phyloP scores from a whole-genome alignment of 2,888 invertebrate species.

The Creontiades dilutus region DNA sequence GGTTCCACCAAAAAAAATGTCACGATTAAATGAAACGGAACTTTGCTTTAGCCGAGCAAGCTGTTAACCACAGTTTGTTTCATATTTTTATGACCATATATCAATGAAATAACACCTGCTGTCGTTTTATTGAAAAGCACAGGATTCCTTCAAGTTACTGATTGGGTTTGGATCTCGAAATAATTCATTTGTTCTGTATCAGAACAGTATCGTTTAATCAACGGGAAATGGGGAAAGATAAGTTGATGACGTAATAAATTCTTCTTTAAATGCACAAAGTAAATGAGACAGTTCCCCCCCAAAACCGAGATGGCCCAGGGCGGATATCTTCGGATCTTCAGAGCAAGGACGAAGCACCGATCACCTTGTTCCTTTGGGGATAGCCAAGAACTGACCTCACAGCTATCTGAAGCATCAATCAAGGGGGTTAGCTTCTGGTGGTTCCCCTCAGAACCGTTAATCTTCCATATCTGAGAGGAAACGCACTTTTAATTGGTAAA shows the following conservation, averaged over 20 bases:
- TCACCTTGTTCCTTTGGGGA: constrained; percentile 59
- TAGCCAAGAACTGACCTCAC: constrained; percentile 34
- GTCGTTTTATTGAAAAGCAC: too few relatives aligned
- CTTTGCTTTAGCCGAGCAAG: too few relatives aligned
- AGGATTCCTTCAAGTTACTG: too few relatives aligned
- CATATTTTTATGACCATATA: too few relatives aligned
- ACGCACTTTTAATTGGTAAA: constrained; percentile 67
- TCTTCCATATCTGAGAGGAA: constrained; percentile 66
- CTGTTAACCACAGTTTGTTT: too few relatives aligned
- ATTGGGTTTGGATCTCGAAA: too few relatives aligned
- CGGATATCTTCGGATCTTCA: background rate
- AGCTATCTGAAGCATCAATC: constrained; percentile 52
- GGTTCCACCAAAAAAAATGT: too few relatives aligned
- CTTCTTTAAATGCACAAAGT: constrained; percentile 7
- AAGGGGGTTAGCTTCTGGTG: constrained; percentile 20
- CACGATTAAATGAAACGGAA: too few relatives aligned
- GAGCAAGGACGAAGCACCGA: constrained; percentile 19
- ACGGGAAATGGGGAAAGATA: background rate
- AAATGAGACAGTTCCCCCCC: constrained; percentile 43
- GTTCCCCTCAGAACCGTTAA: constrained; percentile 61
- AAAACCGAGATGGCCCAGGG: background rate
- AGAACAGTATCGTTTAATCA: too few relatives aligned
- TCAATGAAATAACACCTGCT: too few relatives aligned
- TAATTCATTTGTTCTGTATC: too few relatives aligned
- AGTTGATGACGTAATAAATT: constrained; percentile 31